A percentile compares a stretch with the other conserved stretches of the same genome.
Evolutionary conservation across 2,113 vertebrate genomes (phyloP).

Genomic region (Tylochromis polylepis): DNA sequence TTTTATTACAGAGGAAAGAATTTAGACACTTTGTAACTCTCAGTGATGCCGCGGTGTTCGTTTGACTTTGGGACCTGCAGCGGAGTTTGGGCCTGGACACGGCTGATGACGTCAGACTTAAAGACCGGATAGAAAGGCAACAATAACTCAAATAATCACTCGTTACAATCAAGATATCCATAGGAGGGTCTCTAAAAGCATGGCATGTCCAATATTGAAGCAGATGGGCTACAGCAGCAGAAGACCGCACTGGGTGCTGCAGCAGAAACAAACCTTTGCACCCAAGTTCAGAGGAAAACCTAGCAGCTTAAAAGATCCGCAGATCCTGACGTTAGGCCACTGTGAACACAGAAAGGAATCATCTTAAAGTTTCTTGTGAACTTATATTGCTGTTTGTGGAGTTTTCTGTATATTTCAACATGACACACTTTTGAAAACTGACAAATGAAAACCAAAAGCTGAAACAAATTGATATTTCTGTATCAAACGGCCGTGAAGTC

Average conservation of each 20-base stretch:
- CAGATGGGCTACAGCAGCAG: neutral
- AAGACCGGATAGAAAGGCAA: neutral
- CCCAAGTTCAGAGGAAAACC: neutral
- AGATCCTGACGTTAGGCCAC: neutral
- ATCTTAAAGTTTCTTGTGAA: neutral
- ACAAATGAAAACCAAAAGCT: neutral
- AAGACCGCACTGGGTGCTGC: neutral
- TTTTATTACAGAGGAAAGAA: no score
- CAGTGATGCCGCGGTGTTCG: no score
- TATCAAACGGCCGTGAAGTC: neutral
- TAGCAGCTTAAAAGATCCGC: neutral
- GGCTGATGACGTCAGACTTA: no score
- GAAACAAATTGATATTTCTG: neutral
- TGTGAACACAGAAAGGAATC: neutral
- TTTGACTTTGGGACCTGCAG: no score
- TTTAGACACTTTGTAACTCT: no score
- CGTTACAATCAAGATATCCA: accelerated
- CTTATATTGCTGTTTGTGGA: neutral
- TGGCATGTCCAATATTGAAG: neutral
- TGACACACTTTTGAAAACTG: neutral
- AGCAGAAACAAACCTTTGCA: neutral
- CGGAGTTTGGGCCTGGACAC: no score
- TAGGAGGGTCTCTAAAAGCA: neutral
- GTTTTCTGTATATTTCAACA: neutral
- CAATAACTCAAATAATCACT: neutral